Evolutionary conservation across 2,888 invertebrate species (phyloP).

Genomic region (Corythucha ciliata): DNA sequence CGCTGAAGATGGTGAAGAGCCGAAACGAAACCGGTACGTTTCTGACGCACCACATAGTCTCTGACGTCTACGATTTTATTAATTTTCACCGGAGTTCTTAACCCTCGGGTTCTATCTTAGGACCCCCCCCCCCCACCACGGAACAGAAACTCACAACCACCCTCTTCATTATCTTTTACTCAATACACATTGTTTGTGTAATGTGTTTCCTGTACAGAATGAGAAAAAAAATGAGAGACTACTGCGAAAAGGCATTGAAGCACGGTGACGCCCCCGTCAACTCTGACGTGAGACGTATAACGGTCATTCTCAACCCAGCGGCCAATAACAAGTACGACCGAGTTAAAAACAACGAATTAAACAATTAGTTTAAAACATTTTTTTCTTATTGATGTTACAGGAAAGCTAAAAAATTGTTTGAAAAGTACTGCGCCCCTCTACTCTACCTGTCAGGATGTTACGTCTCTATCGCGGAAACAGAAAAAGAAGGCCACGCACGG

Average conservation of each 20-base stretch:
- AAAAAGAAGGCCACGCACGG: slow-evolving; percentile 80
- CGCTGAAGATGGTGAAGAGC: no score
- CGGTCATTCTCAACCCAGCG: slow-evolving; percentile 84
- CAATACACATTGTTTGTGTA: slow-evolving; percentile 20
- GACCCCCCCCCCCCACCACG: no score
- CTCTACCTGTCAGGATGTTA: slow-evolving; percentile 83
- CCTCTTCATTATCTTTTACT: neutral
- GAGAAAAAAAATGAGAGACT: slow-evolving; percentile 63
- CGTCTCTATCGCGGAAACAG: slow-evolving; percentile 66
- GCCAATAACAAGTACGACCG: slow-evolving; percentile 68
- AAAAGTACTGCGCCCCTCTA: slow-evolving; percentile 86
- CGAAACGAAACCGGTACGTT: no score
- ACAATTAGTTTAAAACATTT: neutral
- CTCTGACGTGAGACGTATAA: slow-evolving; percentile 61
- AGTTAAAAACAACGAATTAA: neutral
- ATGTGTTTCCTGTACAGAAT: no score
- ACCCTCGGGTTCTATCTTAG: no score
- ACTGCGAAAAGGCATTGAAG: slow-evolving; percentile 64
- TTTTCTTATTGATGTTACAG: slow-evolving; percentile 40
- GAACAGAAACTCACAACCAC: no score
- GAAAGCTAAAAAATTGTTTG: slow-evolving; percentile 55
- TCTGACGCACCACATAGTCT: no score
- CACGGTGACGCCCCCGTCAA: slow-evolving; percentile 59
- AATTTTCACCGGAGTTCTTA: no score
- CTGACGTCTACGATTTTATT: no score